Evolutionary conservation across 2,797 vertebrate species (phyloP), one percentile per base, ranked within the genome.

Genomic region (Chromis chromis): DNA sequence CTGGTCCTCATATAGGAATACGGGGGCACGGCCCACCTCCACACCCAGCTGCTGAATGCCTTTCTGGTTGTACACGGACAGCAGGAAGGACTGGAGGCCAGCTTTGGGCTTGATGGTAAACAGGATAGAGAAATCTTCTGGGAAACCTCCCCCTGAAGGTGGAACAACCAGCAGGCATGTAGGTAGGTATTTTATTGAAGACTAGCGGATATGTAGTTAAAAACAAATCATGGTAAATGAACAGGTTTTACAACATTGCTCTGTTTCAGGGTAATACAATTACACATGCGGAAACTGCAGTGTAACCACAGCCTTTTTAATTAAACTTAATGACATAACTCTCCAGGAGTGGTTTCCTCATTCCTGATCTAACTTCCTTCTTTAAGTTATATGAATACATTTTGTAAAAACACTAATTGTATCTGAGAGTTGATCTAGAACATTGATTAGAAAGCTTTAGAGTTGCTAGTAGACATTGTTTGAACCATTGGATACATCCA

Each of bases 1-100:
- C 81, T 99, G 98, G 90, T 99, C 98, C 85, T 99, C 97, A 28
- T 96, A 99, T 31, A 97, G 92, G 89, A 99, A 98, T 62, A 99
- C 94, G 0, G 98, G 98, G 0, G 96, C 95, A 40, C 97, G 94
- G 73, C 98, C 98, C 70, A 99, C 96, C 89, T 99, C 98, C 83
- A 99, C 93, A 16, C 98, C 98, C 0, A 99, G 71, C 94, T 99
- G 97, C 89, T 99, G 98, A 89, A 98, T 94, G 75, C 97, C 97
- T 74, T 98, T 95, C 53, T 97, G 94, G 73, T 97, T 97, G 90
- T 99, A 99, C 76, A 99, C 70, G 6, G 97, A 99, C 84, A 99
- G 87, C 84, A 99, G 94, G 91, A 99, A 99, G 79, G 97, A 96
- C 93, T 99, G 98, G 65, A 95, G 94, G 77, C 96, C 96, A 61